Conservation (phyloP, 2,113 vertebrate species). For the Leucoraja erinaceus region DNA sequence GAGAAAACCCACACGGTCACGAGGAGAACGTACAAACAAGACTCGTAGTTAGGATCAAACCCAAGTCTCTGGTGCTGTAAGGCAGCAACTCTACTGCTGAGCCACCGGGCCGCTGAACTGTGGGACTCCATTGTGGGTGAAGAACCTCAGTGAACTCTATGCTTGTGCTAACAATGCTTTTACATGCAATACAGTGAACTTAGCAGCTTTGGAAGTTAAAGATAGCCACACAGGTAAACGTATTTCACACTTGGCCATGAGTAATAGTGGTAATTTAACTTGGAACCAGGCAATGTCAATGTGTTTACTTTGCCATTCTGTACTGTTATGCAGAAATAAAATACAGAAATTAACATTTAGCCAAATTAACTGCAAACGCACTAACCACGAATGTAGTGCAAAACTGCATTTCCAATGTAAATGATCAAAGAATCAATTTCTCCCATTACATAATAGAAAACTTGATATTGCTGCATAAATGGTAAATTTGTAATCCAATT, state of each 20-base stretch:
- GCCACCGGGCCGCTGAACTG: not conserved
- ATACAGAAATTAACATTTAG: not conserved
- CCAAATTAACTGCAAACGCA: not conserved
- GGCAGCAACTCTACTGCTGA: too few relatives aligned
- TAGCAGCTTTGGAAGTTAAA: not conserved
- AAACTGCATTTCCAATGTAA: not conserved
- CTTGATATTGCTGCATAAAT: not conserved
- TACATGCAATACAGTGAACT: not conserved
- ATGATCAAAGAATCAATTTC: not conserved
- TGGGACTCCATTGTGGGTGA: not conserved
- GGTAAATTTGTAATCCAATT: not conserved
- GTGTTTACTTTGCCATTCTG: not conserved
- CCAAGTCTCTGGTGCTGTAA: too few relatives aligned
- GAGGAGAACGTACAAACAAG: too few relatives aligned
- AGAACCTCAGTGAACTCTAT: not conserved
- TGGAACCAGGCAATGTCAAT: not conserved
- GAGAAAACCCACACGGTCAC: too few relatives aligned
- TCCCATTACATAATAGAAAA: not conserved
- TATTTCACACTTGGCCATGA: not conserved
- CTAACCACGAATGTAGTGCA: not conserved
- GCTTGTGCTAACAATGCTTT: not conserved
- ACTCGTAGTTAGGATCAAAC: too few relatives aligned
- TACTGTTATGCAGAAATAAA: not conserved
- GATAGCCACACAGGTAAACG: not conserved
- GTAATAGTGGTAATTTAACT: not conserved